Conservation (phyloP, 2,797 vertebrate genomes). For the Artibeus lituratus region DNA sequence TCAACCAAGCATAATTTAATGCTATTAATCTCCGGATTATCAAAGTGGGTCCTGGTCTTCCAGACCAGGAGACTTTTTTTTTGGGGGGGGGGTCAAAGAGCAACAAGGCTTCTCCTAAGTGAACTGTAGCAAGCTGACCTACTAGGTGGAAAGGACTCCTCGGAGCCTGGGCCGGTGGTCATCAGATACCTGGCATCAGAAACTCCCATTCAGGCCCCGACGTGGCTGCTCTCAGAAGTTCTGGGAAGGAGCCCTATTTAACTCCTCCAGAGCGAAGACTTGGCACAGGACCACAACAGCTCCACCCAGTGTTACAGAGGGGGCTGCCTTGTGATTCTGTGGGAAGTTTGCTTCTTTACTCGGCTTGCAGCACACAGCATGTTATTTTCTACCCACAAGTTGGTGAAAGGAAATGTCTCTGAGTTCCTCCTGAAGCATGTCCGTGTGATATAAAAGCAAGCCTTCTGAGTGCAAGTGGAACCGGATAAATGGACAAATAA, state of each 20-base stretch:
- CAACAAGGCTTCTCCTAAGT: neutral
- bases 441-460: neutral
- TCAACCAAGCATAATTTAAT: neutral
- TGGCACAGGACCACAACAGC: neutral
- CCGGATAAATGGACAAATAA: neutral
- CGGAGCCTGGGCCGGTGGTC: neutral
- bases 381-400: conserved; percentile 42
- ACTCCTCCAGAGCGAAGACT: conserved; percentile 24
- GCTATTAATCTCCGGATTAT: neutral
- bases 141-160: neutral
- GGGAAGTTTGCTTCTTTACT: conserved; percentile 4
- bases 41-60: neutral
- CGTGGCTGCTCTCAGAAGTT: neutral
- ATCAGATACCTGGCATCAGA: neutral
- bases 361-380: neutral
- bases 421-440: neutral
- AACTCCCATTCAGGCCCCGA: neutral
- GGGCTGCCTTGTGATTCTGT: neutral
- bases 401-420: neutral
- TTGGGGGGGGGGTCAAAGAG: neutral
- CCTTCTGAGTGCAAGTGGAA: neutral
- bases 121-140: neutral
- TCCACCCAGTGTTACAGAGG: conserved; percentile 46
- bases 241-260: conserved; percentile 15
- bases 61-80: neutral